These are phyloP conservation scores for Cinclus cinclus DNA, from an alignment of 2,113 vertebrate genomes.

Conservation along the genomic window DNA sequence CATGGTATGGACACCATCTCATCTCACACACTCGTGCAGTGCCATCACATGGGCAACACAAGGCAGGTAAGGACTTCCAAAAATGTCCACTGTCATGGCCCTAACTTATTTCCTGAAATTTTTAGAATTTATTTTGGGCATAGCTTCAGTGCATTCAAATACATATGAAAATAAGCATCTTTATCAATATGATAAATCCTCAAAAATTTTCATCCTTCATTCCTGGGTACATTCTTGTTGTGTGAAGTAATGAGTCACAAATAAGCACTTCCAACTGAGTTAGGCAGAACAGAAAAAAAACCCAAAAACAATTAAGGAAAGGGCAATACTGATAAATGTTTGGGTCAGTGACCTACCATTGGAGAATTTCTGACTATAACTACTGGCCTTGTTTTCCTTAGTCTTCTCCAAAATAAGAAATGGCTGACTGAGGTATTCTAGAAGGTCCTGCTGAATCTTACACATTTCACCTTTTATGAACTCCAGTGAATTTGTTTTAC, in stretches of 20 bases:
- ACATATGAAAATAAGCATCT: not conserved
- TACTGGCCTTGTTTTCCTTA: not conserved
- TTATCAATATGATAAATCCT: not conserved
- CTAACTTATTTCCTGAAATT: not conserved
- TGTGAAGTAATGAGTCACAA: not conserved
- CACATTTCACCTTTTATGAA: not conserved
- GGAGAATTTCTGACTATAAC: not conserved
- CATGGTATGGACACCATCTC: rapidly evolving
- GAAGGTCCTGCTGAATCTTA: not conserved
- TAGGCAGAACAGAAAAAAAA: not conserved
- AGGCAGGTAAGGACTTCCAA: not conserved
- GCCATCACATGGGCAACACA: not conserved
- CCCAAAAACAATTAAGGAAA: not conserved
- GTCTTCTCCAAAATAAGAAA: not conserved
- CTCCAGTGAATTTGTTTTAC: not conserved
- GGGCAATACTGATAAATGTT: not conserved
- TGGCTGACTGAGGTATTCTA: not conserved
- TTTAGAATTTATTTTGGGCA: not conserved
- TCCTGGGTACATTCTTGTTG: not conserved
- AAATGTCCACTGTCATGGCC: rapidly evolving
- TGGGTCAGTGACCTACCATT: not conserved
- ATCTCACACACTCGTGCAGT: rapidly evolving
- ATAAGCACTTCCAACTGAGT: not conserved
- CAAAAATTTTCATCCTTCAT: not conserved
- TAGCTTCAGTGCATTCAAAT: not conserved